Base-by-base conservation (phyloP, 2,888 invertebrate genomes). In the Protophormia terraenovae region DNA sequence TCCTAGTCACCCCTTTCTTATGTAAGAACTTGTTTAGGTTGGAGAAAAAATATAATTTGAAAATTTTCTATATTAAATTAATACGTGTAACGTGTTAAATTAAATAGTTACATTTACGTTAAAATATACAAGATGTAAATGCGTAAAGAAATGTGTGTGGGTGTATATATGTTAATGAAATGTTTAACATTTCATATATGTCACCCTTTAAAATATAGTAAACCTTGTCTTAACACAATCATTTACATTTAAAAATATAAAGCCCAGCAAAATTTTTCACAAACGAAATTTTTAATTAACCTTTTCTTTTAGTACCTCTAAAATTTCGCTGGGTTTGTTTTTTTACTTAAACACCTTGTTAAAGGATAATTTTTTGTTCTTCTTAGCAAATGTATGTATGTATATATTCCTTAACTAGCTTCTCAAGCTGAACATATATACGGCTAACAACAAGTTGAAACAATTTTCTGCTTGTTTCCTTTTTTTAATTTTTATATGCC, bases 21-120 rank as follows among this genome's bases (percentile, higher is more conserved):
- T 16, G 2, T 12, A 24, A 16, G 22, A 38, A 35, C 55, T 3
- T 1, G 8, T 8, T 12, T 10, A 22, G 47, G 27, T 16, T 50
- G 45, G 45, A 64, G 71, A 47, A 3, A 41, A 24, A 66, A 45
- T 4, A 53, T 32, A 29, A 66, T 76, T 62, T 64, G 29, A 62
- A 82, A 73, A 78, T 73, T 62, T 67, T 67, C 35, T 77, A 69
- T 85, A 85, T 81, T 78, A 85, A 84, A 84, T 84, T 84, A 80
- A 84, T 77, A 84, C 60, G 60, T 84, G 55, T 66, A 78, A 84
- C 77, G 81, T 81, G 66, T 75, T 50, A 84, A 84, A 84, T 81
- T 77, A 67, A 85, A 81, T 78, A 81, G 73, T 73, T 60, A 81
- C 73, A 73, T 62, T 73, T 60, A 53, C 24, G 47, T 53, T 55